Conservation (phyloP, 2,888 invertebrate genomes). For the Lithophane semibrunnea region DNA sequence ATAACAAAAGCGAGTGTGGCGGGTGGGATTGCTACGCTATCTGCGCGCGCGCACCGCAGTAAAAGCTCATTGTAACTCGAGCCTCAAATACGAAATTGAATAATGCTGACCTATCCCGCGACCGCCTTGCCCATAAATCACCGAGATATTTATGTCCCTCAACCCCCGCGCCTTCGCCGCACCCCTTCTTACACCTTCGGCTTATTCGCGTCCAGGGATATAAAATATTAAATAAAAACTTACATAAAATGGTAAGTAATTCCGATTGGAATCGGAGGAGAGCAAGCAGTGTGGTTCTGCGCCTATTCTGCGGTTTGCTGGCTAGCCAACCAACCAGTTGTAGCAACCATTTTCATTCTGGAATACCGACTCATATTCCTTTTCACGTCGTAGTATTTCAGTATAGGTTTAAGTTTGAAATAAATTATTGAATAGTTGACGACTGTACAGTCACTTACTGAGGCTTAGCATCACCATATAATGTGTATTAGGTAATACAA, state of each 20-base stretch:
- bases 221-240: constrained; percentile 90
- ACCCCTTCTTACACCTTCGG: constrained; percentile 76
- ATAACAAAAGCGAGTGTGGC: constrained; percentile 81
- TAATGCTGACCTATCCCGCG: constrained; percentile 91
- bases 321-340: constrained; percentile 70
- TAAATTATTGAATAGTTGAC: constrained; percentile 55
- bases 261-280: constrained; percentile 86
- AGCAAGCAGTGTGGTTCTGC: constrained; percentile 80
- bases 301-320: constrained; percentile 84
- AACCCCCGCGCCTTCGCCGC: constrained; percentile 78
- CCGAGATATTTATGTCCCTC: constrained; percentile 90
- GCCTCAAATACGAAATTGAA: constrained; percentile 90
- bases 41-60: constrained; percentile 86
- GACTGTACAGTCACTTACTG: constrained; percentile 39
- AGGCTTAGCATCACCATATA: constrained; percentile 15
- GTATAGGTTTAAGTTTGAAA: constrained; percentile 50
- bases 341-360: constrained; percentile 39
- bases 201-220: constrained; percentile 86
- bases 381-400: constrained; percentile 30
- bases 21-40: constrained; percentile 82
- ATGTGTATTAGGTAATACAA: constrained; percentile 31
- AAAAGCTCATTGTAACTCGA: constrained; percentile 90
- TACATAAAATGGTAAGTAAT: constrained; percentile 89
- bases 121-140: constrained; percentile 90
- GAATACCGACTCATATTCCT: constrained; percentile 36